phyloP scores from a whole-genome alignment of 2,797 vertebrate genomes.

The Sebastes baramenuke region DNA sequence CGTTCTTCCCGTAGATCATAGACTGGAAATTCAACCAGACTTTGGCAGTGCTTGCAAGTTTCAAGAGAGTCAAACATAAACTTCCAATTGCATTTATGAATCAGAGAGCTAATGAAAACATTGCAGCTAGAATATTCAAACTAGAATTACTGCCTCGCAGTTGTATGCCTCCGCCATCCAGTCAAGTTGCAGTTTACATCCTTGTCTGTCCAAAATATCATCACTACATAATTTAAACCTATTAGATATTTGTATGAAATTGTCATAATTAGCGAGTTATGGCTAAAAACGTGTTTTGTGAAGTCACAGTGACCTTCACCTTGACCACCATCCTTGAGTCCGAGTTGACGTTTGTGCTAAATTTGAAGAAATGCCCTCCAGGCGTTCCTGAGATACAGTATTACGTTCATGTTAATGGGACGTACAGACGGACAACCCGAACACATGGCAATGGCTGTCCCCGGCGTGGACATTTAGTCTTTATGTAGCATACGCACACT shows the following conservation, averaged over 20 bases:
- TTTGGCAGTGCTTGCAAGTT: background rate
- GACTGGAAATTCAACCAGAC: constrained; percentile 8
- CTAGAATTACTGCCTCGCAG: background rate
- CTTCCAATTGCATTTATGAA: constrained; percentile 6
- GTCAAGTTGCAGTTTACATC: background rate
- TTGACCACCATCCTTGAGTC: no score
- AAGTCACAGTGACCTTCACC: no score
- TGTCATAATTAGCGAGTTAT: no score
- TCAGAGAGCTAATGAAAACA: constrained; percentile 8
- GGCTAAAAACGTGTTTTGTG: no score
- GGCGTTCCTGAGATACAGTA: no score
- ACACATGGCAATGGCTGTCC: background rate
- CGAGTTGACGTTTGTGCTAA: no score
- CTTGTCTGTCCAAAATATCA: background rate
- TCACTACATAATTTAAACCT: background rate
- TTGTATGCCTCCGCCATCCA: background rate
- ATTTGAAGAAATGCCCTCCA: no score
- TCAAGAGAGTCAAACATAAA: constrained; percentile 7
- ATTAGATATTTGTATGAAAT: no score
- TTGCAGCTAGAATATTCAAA: background rate
- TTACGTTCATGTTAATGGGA: background rate
- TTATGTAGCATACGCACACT: background rate
- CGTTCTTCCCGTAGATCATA: constrained; percentile 11
- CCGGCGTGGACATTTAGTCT: background rate
- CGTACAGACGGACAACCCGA: background rate